A percentile compares a stretch with the other conserved stretches of the same genome.
These are phyloP conservation scores for Prunella strophiata DNA, from an alignment of 2,797 vertebrate species.

Conservation along the genomic window DNA sequence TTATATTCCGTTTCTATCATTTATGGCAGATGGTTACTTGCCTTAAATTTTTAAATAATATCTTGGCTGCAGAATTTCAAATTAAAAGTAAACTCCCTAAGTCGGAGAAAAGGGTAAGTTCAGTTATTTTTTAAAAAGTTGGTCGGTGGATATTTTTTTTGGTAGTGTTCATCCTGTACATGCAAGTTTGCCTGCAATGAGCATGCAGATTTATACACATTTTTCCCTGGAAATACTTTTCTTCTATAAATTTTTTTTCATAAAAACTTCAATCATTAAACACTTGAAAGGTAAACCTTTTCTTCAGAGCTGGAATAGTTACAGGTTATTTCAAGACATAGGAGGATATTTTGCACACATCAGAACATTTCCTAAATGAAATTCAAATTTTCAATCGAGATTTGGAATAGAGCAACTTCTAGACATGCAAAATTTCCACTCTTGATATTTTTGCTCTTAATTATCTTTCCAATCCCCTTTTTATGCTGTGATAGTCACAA, in stretches of 20 bases:
- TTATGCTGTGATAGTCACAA: neutral
- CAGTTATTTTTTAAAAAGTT: constrained; percentile 19
- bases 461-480: neutral
- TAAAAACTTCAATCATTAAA: neutral
- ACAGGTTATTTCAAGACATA: neutral
- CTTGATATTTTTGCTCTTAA: neutral
- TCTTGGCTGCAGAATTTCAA: constrained; percentile 53
- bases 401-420: neutral
- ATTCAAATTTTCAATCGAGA: neutral
- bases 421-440: neutral
- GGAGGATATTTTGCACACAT: neutral
- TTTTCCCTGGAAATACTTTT: constrained; percentile 29
- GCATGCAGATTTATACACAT: neutral
- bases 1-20: constrained; percentile 62
- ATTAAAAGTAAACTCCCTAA: constrained; percentile 53
- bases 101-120: constrained; percentile 49
- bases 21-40: constrained; percentile 64
- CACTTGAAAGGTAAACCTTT: neutral
- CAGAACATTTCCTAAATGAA: neutral
- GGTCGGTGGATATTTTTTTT: neutral
- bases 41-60: constrained; percentile 53
- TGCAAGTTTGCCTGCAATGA: constrained; percentile 1
- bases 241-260: neutral
- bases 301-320: neutral
- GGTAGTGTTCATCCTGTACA: neutral